Conservation (phyloP, 2,888 invertebrate species). For the Seira sanloemensis region DNA sequence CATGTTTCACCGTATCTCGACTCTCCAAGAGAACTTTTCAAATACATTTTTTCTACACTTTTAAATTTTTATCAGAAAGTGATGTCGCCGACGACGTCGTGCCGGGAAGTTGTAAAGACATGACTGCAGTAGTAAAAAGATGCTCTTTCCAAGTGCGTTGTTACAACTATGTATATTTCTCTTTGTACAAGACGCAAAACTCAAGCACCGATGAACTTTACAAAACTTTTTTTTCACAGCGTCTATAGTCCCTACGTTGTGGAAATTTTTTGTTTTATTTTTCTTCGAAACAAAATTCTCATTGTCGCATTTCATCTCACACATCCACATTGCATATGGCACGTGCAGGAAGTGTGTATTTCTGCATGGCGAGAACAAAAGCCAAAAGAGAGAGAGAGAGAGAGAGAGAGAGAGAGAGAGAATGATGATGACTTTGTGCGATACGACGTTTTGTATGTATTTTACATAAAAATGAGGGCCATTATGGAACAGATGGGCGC, state of each 20-base stretch:
- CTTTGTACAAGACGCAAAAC: not conserved
- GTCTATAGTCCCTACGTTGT: no score
- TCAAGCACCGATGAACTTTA: not conserved
- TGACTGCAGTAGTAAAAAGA: not conserved
- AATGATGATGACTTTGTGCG: not conserved
- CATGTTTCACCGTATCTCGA: not conserved
- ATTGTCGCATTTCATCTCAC: not conserved
- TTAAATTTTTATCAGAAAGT: not conserved
- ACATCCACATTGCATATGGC: not conserved
- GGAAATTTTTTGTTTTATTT: not conserved
- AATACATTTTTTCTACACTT: not conserved
- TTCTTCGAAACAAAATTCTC: not conserved
- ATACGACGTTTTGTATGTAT: not conserved
- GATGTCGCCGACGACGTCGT: not conserved
- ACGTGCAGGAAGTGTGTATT: not conserved
- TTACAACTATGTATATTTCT: not conserved
- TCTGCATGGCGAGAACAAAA: no score
- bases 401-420: not conserved
- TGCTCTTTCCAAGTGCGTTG: not conserved
- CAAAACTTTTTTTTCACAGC: not conserved
- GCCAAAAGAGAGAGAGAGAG: not conserved
- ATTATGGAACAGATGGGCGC: not conserved
- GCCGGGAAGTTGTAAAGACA: not conserved
- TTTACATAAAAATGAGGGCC: not conserved
- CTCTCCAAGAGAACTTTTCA: not conserved